These are phyloP conservation scores for Maniola jurtina DNA, from an alignment of 1,140 invertebrate species.

Conservation along the genomic window DNA sequence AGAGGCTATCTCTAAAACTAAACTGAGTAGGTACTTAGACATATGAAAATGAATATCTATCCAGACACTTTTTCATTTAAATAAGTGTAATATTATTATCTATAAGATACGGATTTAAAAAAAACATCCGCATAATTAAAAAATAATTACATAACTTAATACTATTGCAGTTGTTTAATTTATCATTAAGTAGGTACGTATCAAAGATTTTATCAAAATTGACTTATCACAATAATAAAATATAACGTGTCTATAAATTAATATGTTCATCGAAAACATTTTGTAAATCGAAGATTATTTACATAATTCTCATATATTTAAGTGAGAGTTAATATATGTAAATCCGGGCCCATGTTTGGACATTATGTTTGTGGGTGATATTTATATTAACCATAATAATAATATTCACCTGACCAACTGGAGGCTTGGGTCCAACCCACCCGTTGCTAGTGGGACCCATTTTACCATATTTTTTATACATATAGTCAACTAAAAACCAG, in stretches of 20 bases:
- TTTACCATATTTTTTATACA: too few species aligned
- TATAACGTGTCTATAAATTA: not conserved
- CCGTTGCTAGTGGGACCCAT: too few species aligned
- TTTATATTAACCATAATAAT: too few species aligned
- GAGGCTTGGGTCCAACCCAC: too few species aligned
- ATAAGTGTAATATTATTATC: too few species aligned
- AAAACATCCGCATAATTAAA: not conserved
- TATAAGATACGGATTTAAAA: not conserved
- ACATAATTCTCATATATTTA: slow-evolving; percentile 19
- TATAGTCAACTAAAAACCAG: too few species aligned
- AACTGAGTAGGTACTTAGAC: too few species aligned
- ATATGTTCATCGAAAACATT: not conserved
- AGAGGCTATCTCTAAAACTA: too few species aligned
- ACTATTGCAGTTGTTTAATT: not conserved
- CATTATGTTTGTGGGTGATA: not conserved
- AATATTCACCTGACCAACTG: too few species aligned
- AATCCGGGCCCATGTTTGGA: too few species aligned
- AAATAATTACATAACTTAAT: not conserved
- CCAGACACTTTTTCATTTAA: too few species aligned
- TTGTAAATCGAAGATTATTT: not conserved
- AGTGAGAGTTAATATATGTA: not conserved
- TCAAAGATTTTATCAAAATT: not conserved
- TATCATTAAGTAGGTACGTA: slow-evolving; percentile 2
- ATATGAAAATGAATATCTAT: too few species aligned
- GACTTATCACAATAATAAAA: slow-evolving; percentile 1